Conservation (phyloP, 2,888 invertebrate species). For the Sesia apiformis region DNA sequence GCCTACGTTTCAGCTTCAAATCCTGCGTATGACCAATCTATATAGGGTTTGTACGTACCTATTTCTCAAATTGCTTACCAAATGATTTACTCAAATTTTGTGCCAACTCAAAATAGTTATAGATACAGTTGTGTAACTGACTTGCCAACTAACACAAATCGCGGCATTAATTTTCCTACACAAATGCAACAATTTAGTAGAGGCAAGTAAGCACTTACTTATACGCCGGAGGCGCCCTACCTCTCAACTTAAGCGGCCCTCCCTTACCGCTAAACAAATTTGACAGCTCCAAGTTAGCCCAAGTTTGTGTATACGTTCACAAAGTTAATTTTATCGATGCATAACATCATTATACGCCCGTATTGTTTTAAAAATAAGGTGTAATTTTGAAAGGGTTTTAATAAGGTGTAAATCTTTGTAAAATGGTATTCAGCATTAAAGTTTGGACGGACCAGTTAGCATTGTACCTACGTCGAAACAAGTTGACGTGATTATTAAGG, state of each 20-base stretch:
- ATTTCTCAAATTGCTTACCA: no score
- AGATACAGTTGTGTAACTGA: constrained; percentile 1
- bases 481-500: constrained; percentile 68
- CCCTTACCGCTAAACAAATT: constrained; percentile 71
- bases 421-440: constrained; percentile 31
- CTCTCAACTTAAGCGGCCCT: constrained; percentile 60
- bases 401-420: constrained; percentile 1
- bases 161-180: constrained; percentile 66
- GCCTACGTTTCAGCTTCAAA: no score
- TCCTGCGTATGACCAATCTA: no score
- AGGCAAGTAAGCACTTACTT: constrained; percentile 67
- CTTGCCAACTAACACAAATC: constrained; percentile 53
- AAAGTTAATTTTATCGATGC: constrained; percentile 23
- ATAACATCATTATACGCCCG: constrained; percentile 7
- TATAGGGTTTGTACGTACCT: no score
- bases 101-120: no score
- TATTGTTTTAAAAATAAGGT: constrained; percentile 15
- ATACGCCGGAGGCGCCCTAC: constrained; percentile 57
- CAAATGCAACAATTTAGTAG: constrained; percentile 69
- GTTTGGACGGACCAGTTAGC: constrained; percentile 62
- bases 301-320: constrained; percentile 57
- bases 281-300: constrained; percentile 69
- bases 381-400: constrained; percentile 8
- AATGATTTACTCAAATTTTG: no score
- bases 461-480: constrained; percentile 63